Evolutionary conservation across 1,140 invertebrate genomes (phyloP), one percentile per base, ranked within the genome.

Genomic region (Micrasema minimum): DNA sequence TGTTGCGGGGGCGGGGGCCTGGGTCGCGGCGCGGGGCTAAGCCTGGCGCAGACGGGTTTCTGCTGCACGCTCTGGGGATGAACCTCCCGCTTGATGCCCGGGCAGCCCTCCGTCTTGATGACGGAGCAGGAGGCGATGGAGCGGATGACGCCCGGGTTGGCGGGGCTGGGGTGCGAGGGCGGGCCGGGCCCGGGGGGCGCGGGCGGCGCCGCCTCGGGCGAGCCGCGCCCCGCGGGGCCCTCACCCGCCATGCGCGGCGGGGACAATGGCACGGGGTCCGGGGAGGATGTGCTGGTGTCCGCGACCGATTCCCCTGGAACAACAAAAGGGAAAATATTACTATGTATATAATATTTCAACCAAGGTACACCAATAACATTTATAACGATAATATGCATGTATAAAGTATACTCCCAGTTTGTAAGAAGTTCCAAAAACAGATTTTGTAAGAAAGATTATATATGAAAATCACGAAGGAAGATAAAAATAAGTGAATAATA

Each of bases 231-330:
- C 77, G 82, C 81, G 80, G 83, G 80, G 71, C 79, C 86, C 77
- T 83, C 82, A 80, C 83, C 88, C 81, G 84, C 86, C 82, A 89
- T 88, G 80, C 89, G 89, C 80, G 91, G 91, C 81, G 91, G 91
- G 77, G 91, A 92, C 78, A 90, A 91, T 81, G 90, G 91, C 79
- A 90, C 88, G 71, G 92, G 88, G 82, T 94, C 92, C 79, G 92
- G 92, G 78, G 93, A 94, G 77, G 92, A 93, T 78, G 92, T 93
- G 83, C 92, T 94, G 78, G 93, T 93, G 83, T 95, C 94, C 78
- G 92, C 92, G 84, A 94, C 90, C 81, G 93, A 94, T 87, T 94
- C 93, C 83, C 91, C 91, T 92, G 88, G 65, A 85, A 79, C 69
- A 79, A 76, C 77, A 76, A 1, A 43, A 43, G 5, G n/a, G n/a